Evolutionary conservation across 2,888 invertebrate genomes (phyloP).

Genomic region (Acanthosepion lycidas): DNA sequence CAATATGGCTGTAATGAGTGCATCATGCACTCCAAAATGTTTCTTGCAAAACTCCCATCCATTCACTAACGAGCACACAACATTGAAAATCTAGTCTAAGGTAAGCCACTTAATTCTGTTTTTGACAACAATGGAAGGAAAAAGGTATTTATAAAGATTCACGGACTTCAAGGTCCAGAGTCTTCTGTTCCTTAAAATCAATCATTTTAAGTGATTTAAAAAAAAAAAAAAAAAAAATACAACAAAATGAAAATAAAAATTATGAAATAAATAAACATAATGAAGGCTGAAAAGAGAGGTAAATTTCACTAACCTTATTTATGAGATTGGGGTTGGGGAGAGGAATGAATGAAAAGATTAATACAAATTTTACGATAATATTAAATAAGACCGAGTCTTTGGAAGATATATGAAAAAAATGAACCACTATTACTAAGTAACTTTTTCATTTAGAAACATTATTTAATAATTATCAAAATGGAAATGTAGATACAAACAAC

Average conservation of each 20-base stretch:
- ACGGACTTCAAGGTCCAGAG: not conserved
- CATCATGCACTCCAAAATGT: not conserved
- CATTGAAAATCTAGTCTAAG: not conserved
- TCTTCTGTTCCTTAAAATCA: not conserved
- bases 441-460: not conserved
- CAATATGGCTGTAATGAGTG: not conserved
- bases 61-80: not conserved
- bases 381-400: no score
- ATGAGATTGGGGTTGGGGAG: not conserved
- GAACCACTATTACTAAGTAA: not conserved
- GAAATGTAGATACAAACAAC: not conserved
- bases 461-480: not conserved
- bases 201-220: not conserved
- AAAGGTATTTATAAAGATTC: not conserved
- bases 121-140: constrained; percentile 11
- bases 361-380: not conserved
- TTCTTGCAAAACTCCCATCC: not conserved
- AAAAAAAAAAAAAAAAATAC: no score
- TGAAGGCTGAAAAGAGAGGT: not conserved
- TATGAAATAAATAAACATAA: not conserved
- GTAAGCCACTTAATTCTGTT: constrained; percentile 43
- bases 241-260: not conserved
- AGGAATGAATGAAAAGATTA: not conserved
- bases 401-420: not conserved
- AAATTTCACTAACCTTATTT: not conserved